phyloP scores from a whole-genome alignment of 2,797 vertebrate species.

The Acipenser transmontanus region DNA sequence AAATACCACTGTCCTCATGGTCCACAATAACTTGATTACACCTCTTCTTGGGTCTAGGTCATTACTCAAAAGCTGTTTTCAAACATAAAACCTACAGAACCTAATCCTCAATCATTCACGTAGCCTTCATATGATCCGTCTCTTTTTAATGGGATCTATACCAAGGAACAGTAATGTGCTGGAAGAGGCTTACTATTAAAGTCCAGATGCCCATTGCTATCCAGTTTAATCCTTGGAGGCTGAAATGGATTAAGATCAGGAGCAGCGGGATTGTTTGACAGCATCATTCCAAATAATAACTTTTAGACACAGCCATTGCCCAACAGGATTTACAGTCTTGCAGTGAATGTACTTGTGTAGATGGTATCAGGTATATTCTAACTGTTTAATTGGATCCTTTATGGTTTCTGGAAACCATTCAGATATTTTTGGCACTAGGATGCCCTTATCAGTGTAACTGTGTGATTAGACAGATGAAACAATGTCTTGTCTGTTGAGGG shows the following conservation, averaged over 20 bases:
- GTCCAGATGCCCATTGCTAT: slow-evolving; percentile 52
- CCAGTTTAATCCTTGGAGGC: slow-evolving; percentile 52
- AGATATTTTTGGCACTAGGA: slow-evolving; percentile 20
- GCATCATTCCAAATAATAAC: slow-evolving; percentile 67
- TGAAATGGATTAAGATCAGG: slow-evolving; percentile 65
- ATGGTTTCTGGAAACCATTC: slow-evolving; percentile 21
- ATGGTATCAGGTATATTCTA: slow-evolving; percentile 12
- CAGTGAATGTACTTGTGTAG: slow-evolving; percentile 4
- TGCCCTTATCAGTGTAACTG: neutral
- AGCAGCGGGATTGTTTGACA: slow-evolving; percentile 52
- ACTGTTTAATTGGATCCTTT: slow-evolving; percentile 19
- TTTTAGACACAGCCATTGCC: slow-evolving; percentile 49
- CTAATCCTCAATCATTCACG: slow-evolving; percentile 15
- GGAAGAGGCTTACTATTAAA: slow-evolving; percentile 56
- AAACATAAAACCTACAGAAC: slow-evolving; percentile 6
- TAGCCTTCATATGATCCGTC: slow-evolving; percentile 47
- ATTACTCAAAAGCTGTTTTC: slow-evolving; percentile 8
- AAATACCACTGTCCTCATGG: too few species aligned
- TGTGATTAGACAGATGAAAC: neutral
- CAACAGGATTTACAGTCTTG: slow-evolving; percentile 8
- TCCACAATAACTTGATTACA: too few species aligned
- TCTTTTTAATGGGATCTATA: slow-evolving; percentile 66
- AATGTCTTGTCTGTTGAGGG: neutral
- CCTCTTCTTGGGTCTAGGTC: slow-evolving; percentile 19
- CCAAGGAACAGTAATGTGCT: slow-evolving; percentile 53